phyloP scores from a whole-genome alignment of 2,888 invertebrate genomes.

The Drosophila silvestris region DNA sequence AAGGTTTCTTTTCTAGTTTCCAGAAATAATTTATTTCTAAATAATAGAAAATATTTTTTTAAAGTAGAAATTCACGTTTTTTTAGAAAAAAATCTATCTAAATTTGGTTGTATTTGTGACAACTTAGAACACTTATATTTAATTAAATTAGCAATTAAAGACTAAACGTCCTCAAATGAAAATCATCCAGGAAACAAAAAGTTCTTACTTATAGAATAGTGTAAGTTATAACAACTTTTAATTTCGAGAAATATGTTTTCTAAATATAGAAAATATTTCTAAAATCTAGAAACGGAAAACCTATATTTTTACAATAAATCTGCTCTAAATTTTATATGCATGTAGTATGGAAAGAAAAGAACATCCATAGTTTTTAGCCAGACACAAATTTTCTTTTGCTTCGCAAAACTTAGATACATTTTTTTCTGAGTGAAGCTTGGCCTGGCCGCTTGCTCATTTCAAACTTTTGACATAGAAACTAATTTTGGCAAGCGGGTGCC shows the following conservation, averaged over 20 bases:
- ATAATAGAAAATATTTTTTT: background rate
- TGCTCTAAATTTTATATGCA: background rate
- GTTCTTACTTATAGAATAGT: too few relatives aligned
- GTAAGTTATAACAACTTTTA: too few relatives aligned
- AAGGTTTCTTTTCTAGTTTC: background rate
- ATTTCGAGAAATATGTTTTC: too few relatives aligned
- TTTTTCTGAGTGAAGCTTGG: constrained; percentile 9
- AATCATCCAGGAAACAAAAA: too few relatives aligned
- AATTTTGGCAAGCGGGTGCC: constrained; percentile 79
- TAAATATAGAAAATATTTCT: too few relatives aligned
- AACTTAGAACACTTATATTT: too few relatives aligned
- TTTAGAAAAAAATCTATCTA: background rate
- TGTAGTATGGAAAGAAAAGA: background rate
- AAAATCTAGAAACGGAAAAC: background rate
- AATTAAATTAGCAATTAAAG: too few relatives aligned
- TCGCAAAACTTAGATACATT: background rate
- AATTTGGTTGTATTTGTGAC: background rate
- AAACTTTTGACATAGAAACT: constrained; percentile 82
- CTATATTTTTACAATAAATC: background rate
- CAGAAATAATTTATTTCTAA: background rate
- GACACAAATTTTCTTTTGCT: background rate
- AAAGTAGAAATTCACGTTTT: background rate
- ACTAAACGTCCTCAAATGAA: too few relatives aligned
- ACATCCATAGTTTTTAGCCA: background rate
- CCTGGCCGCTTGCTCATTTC: constrained; percentile 70